These are phyloP conservation scores for Nasonia longicornis DNA, from an alignment of 1,140 invertebrate species.

Conservation along the genomic window DNA sequence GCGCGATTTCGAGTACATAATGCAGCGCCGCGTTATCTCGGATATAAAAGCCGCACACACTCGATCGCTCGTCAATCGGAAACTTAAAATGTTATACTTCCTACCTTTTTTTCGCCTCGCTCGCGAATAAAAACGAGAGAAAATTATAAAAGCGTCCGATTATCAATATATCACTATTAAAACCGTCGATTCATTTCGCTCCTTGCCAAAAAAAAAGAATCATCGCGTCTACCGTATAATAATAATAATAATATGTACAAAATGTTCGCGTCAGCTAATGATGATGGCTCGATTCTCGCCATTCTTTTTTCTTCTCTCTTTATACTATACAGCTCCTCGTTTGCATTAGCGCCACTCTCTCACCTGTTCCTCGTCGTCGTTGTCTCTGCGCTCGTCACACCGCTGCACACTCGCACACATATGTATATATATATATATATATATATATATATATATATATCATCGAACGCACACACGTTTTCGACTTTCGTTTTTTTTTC, in stretches of 20 bases:
- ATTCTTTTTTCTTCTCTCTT: not conserved
- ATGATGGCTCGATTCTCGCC: slow-evolving; percentile 18
- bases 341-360: slow-evolving; percentile 42
- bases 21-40: too few species aligned
- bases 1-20: not conserved
- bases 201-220: not conserved
- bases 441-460: not conserved
- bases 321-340: not conserved
- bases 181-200: not conserved
- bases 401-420: not conserved
- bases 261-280: slow-evolving; percentile 32
- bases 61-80: not conserved
- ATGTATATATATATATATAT: slow-evolving; percentile 18
- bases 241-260: slow-evolving; percentile 42
- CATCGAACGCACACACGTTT: slow-evolving; percentile 4
- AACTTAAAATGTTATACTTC: not conserved
- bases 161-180: not conserved
- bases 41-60: too few species aligned
- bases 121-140: not conserved
- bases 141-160: not conserved
- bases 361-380: slow-evolving; percentile 37
- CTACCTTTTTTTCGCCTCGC: not conserved
- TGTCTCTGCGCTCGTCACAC: slow-evolving; percentile 28
- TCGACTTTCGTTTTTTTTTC: slow-evolving; percentile 28
- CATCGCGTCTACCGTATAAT: slow-evolving; percentile 10